These are phyloP conservation scores for Scomber scombrus DNA, from an alignment of 2,113 vertebrate genomes.

Conservation along the genomic window DNA sequence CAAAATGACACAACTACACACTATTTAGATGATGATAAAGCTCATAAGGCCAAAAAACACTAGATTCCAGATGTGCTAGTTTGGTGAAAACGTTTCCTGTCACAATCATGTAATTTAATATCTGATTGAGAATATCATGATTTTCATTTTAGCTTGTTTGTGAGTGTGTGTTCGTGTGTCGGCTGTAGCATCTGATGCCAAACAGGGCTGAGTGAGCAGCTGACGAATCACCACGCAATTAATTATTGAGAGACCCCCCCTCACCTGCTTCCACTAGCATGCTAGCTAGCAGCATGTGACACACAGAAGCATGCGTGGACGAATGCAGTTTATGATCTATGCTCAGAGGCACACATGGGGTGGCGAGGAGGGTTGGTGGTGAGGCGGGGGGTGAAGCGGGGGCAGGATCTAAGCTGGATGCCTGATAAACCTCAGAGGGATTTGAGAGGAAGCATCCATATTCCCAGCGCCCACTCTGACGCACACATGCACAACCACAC, in stretches of 20 bases:
- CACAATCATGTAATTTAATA: background rate
- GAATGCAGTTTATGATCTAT: slow-evolving; percentile 2
- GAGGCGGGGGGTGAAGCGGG: background rate
- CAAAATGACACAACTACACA: background rate
- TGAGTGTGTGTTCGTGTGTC: background rate
- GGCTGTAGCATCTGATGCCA: background rate
- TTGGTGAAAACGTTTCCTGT: background rate
- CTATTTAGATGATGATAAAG: background rate
- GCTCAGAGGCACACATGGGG: background rate
- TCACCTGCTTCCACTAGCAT: slow-evolving; percentile 56
- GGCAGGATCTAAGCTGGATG: slow-evolving; percentile 47
- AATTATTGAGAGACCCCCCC: slow-evolving; percentile 74
- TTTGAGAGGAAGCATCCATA: slow-evolving; percentile 61
- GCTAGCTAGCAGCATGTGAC: slow-evolving; percentile 35
- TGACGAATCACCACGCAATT: slow-evolving; percentile 67
- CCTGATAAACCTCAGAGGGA: slow-evolving; percentile 64
- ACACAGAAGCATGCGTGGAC: slow-evolving; percentile 3
- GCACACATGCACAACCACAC: slow-evolving; percentile 10
- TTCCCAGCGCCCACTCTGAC: slow-evolving; percentile 54
- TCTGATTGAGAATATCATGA: background rate
- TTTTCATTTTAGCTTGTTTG: slow-evolving; percentile 2
- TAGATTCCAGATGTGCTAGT: background rate
- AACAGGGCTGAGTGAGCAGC: slow-evolving; percentile 62
- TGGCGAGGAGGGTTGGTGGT: too few relatives aligned
- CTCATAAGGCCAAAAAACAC: background rate